phyloP scores from a whole-genome alignment of 1,140 invertebrate species.

The Calliphora vicina region DNA sequence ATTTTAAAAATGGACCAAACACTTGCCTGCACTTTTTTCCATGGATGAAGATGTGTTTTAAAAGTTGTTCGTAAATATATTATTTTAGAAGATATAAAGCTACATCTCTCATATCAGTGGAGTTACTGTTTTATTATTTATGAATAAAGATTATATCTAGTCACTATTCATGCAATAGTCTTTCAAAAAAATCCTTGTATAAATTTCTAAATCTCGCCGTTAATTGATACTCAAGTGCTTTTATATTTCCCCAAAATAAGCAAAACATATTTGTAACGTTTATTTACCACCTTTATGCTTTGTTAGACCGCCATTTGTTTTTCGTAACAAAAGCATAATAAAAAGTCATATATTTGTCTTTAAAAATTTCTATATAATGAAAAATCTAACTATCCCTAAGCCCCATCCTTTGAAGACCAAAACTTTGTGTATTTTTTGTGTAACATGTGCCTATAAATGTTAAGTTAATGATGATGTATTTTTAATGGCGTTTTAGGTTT shows the following conservation, averaged over 20 bases:
- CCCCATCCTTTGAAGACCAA: background rate
- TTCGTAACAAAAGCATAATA: too few species aligned
- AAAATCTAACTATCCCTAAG: background rate
- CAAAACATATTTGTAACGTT: background rate
- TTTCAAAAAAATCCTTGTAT: too few species aligned
- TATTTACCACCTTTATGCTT: background rate
- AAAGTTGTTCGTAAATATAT: too few species aligned
- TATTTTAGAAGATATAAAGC: too few species aligned
- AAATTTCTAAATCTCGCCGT: too few species aligned
- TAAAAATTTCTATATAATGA: background rate
- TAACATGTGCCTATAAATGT: constrained; percentile 33
- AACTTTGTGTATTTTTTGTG: background rate
- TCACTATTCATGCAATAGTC: too few species aligned
- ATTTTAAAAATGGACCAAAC: too few species aligned
- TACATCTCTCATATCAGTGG: too few species aligned
- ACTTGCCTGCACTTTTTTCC: too few species aligned
- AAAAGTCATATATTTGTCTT: background rate
- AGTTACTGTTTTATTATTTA: too few species aligned
- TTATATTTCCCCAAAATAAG: background rate
- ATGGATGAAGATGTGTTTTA: too few species aligned
- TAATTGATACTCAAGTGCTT: background rate
- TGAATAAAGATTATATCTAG: too few species aligned
- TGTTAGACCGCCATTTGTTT: background rate
- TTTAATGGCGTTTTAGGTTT: constrained; percentile 6
- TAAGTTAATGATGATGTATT: constrained; percentile 30